phyloP scores from a whole-genome alignment of 2,888 invertebrate species.

The Macaria notata region DNA sequence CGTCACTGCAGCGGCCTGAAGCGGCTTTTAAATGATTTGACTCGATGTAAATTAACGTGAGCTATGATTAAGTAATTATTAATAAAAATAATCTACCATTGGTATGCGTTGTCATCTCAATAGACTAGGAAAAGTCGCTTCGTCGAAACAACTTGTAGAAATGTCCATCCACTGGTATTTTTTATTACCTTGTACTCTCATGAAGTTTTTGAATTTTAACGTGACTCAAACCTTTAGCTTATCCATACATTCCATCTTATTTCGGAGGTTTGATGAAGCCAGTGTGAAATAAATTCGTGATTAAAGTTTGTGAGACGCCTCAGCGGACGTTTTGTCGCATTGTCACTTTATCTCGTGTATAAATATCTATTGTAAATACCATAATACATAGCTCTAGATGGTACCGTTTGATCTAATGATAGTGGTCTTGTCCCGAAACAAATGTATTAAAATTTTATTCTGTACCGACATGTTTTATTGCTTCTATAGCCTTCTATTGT shows the following conservation, averaged over 20 bases:
- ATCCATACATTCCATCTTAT: conserved; percentile 12
- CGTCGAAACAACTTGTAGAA: too few species aligned
- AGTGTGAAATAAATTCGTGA: conserved; percentile 1
- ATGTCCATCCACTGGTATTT: conserved; percentile 4
- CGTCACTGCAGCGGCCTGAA: too few species aligned
- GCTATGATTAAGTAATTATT: too few species aligned
- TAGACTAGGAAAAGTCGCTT: too few species aligned
- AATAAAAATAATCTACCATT: too few species aligned
- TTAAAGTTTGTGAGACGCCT: too few species aligned
- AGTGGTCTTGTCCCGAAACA: conserved; percentile 69
- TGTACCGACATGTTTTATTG: conserved; percentile 61
- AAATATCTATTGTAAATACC: conserved; percentile 68
- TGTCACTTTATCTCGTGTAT: conserved; percentile 38
- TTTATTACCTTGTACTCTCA: too few species aligned
- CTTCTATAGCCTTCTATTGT: conserved; percentile 26
- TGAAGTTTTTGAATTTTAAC: too few species aligned
- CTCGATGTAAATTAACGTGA: too few species aligned
- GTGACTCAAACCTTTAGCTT: too few species aligned
- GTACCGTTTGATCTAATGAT: conserved; percentile 66
- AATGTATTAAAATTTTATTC: conserved; percentile 73
- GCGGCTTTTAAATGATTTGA: too few species aligned
- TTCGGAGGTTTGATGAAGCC: background rate
- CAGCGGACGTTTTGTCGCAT: conserved; percentile 16
- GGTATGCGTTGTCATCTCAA: too few species aligned
- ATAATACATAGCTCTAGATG: conserved; percentile 56